Evolutionary conservation across 2,888 invertebrate species (phyloP).

Genomic region (Thymelicus acteon): DNA sequence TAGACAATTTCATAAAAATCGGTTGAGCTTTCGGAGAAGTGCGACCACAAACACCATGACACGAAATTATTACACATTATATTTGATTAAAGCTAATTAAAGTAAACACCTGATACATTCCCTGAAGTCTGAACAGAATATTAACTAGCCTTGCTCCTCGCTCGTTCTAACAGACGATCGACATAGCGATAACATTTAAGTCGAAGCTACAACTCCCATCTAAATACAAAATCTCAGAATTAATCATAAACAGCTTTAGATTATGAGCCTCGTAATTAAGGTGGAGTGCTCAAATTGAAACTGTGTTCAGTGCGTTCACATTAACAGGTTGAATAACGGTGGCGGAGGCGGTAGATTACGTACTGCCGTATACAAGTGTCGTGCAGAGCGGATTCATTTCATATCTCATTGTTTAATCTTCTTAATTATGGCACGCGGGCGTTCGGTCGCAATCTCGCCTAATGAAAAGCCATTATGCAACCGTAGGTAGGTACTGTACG

Average conservation of each 20-base stretch:
- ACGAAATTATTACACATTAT: no score
- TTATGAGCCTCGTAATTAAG: slow-evolving; percentile 25
- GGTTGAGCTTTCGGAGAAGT: no score
- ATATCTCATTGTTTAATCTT: slow-evolving; percentile 14
- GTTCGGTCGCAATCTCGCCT: slow-evolving; percentile 12
- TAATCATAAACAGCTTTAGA: slow-evolving; percentile 9
- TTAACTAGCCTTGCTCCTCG: neutral
- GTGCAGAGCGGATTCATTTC: neutral
- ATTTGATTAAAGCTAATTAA: no score
- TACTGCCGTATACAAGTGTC: neutral
- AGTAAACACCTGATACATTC: no score
- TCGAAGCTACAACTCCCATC: neutral
- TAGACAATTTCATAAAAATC: no score
- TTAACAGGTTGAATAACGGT: slow-evolving; percentile 51
- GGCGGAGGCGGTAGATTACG: slow-evolving; percentile 36
- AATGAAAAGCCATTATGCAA: slow-evolving; percentile 12
- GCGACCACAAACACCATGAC: no score
- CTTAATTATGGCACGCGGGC: slow-evolving; percentile 5
- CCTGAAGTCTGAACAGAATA: neutral
- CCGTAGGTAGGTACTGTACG: neutral
- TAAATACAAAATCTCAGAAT: neutral
- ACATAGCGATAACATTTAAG: neutral
- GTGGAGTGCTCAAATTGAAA: slow-evolving; percentile 46
- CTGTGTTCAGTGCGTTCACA: slow-evolving; percentile 54
- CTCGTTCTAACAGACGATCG: neutral